These are phyloP conservation scores for Oryzias curvinotus DNA, from an alignment of 2,113 vertebrate genomes.

Conservation along the genomic window DNA sequence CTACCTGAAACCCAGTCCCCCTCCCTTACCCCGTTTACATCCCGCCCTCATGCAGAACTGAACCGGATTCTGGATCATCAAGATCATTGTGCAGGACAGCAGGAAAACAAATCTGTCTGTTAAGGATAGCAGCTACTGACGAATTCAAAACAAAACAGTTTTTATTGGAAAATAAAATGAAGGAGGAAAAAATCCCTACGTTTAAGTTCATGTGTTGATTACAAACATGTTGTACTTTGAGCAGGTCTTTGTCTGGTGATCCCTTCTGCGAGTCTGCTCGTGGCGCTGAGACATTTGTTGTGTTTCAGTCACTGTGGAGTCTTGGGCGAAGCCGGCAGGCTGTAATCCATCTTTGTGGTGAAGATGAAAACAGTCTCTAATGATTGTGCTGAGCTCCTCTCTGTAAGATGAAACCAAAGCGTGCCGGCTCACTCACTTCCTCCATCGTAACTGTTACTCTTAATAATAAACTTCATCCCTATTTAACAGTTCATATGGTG, in stretches of 20 bases:
- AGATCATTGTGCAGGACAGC: too few species aligned
- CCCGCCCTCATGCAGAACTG: neutral
- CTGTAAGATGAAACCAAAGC: constrained; percentile 57
- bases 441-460: constrained; percentile 27
- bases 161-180: too few species aligned
- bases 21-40: neutral
- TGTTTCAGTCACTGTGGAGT: constrained; percentile 34
- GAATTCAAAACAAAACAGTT: too few species aligned
- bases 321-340: constrained; percentile 32
- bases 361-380: constrained; percentile 55
- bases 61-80: too few species aligned
- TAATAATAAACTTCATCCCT: constrained; percentile 26
- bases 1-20: constrained; percentile 4
- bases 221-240: too few species aligned
- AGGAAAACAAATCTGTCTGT: too few species aligned
- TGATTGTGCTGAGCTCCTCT: constrained; percentile 40
- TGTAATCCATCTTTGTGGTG: constrained; percentile 49
- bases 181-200: too few species aligned
- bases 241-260: constrained; percentile 1
- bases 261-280: neutral
- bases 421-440: constrained; percentile 41
- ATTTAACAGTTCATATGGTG: neutral
- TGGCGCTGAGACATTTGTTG: constrained; percentile 6
- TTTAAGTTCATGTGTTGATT: too few species aligned
- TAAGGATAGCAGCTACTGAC: too few species aligned